Evolutionary conservation across 2,113 vertebrate species (phyloP), one percentile per base, ranked within the genome.

Genomic region (Picathartes gymnocephalus): DNA sequence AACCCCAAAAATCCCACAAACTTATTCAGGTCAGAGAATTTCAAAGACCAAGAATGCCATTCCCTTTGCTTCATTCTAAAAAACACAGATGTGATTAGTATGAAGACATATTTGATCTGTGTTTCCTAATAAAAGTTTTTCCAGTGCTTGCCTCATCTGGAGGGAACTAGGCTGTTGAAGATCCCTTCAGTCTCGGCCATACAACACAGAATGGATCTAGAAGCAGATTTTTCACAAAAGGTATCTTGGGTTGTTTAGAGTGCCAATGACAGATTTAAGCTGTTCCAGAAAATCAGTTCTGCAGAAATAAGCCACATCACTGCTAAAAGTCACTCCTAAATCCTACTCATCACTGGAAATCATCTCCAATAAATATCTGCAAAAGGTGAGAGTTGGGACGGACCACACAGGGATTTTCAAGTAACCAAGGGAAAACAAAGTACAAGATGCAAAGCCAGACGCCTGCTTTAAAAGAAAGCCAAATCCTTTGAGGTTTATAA

Each of bases 401-500:
- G 27, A 87, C 56, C 60, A 56, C 2, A 0, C 5, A 15, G 56
- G 12, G 53, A 62, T 77, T 74, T 77, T 74, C 42, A 89, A 84
- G 35, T 11, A 88, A 72, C 17, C 31, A 58, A 58, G 44, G 15
- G 15, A 95, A 92, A 60, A 44, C 20, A n/a, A 96, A 87, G n/a
- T 44, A 54, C 0, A 0, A 77, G 66, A 82, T 11, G n/a, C 42
- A 94, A 90, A 92, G 54, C 42, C 79, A 94, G 85, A 85, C 56
- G 61, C 48, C 65, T 56, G 48, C 65, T 85, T 80, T 85, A 79
- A 92, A 81, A 87, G 45, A 77, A 87, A 91, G 35, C 45, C 2
- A 3, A 89, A 87, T 61, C 81, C 70, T 94, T 73, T 82, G 74
- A 81, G 47, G 54, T 85, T 92, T 95, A 50, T 61, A 92, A 95